Base-by-base conservation (phyloP, 2,113 vertebrate species). In the Clarias batrachus region DNA sequence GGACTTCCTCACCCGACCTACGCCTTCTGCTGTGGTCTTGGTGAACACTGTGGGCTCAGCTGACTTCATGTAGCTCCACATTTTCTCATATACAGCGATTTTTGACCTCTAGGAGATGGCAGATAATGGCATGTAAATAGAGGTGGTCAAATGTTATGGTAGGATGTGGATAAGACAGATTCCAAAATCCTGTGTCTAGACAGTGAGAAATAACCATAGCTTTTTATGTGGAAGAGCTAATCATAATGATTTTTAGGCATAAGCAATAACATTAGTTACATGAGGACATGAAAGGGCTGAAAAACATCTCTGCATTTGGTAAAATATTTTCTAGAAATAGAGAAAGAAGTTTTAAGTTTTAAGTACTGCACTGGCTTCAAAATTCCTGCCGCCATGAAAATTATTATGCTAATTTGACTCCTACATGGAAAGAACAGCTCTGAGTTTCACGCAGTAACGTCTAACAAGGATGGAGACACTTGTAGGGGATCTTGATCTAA, bases 31-130 rank as follows among this genome's bases (percentile, higher is more conserved):
- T 6, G 98, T 99, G 86, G 97, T 99, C 93, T 98, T 97, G 91
- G 97, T 98, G 94, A 99, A 99, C 91, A 99, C 98, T 0, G 97
- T 98, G 19, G 98, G 98, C 92, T 99, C 98, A 65, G 98, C 98
- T 0, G 97, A 98, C 92, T 97, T 98, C 98, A 99, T 99, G 96
- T 99, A 99, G 84, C 97, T 97, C 98, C 98, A 99, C 98, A 99
- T 99, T 96, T 99, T 99, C 96, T 99, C 98, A 85, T 99, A 99
- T 78, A 99, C 97, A 86, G 98, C 98, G 91, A 99, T 99, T 95
- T 99, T 99, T 91, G 98, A 99, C 92, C 98, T 97, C 98, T 99
- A 94, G 54, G 85, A 81, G 54, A 66, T 78, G 52, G 85, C 68
- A 78, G 54, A 73, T 77, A 56, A 89, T 81, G 88, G 37, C 60